Conservation (phyloP, 2,888 invertebrate species). For the Syritta pipiens region DNA sequence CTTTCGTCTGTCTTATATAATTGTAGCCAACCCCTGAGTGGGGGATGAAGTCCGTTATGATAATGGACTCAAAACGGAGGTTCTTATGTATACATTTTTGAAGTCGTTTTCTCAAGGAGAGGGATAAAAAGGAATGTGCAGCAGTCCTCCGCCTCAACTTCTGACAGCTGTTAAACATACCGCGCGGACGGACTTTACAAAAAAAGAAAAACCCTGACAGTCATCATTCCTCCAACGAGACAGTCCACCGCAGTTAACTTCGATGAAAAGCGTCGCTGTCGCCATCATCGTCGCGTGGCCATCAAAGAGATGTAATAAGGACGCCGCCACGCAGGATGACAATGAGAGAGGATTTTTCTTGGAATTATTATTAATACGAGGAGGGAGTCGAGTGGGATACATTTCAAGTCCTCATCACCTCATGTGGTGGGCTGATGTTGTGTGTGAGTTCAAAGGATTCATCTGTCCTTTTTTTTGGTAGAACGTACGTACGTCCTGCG, state of each 20-base stretch:
- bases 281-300: too few species aligned
- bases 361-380: slow-evolving; percentile 11
- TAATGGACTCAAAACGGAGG: slow-evolving; percentile 20
- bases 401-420: background rate
- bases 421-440: background rate
- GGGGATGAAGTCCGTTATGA: background rate
- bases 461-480: too few species aligned
- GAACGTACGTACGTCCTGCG: background rate
- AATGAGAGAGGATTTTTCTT: slow-evolving; percentile 16
- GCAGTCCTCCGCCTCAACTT: background rate
- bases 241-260: background rate
- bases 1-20: slow-evolving; percentile 12
- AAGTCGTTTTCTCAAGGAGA: slow-evolving; percentile 5
- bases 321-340: background rate
- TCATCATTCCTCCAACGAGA: background rate
- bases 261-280: background rate
- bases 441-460: background rate
- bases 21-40: background rate
- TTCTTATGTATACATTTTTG: background rate
- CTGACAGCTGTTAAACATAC: slow-evolving; percentile 12
- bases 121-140: slow-evolving; percentile 2
- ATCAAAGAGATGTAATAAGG: background rate
- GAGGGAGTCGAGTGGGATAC: background rate
- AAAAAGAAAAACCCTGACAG: background rate
- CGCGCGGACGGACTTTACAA: background rate